A percentile compares a stretch with the other conserved stretches of the same genome.
phyloP scores from a whole-genome alignment of 2,888 invertebrate genomes.

The Rhamnusium bicolor region DNA sequence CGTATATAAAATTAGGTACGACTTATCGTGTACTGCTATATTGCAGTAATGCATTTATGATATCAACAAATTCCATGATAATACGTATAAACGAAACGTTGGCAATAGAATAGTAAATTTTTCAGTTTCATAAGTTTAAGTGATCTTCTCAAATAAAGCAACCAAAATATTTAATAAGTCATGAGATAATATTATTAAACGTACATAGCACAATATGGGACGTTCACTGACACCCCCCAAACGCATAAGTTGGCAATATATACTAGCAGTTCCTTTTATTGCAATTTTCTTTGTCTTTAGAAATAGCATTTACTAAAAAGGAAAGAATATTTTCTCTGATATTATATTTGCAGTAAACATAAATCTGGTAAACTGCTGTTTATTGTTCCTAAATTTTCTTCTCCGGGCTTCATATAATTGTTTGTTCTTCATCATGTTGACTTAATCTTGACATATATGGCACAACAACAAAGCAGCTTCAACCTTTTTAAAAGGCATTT shows the following conservation, averaged over 20 bases:
- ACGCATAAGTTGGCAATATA: slow-evolving; percentile 16
- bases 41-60: no score
- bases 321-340: slow-evolving; percentile 15
- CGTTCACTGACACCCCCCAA: slow-evolving; percentile 2
- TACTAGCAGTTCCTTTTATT: slow-evolving; percentile 38
- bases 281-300: slow-evolving; percentile 25
- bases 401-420: slow-evolving; percentile 42
- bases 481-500: slow-evolving; percentile 38
- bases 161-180: slow-evolving; percentile 3
- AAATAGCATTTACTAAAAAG: slow-evolving; percentile 12
- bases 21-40: no score
- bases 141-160: no score
- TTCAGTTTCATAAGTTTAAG: no score
- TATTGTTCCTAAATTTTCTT: slow-evolving; percentile 41
- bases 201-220: not conserved
- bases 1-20: no score
- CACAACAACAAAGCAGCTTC: slow-evolving; percentile 29
- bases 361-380: slow-evolving; percentile 41
- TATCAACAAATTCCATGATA: no score
- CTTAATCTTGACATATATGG: slow-evolving; percentile 45
- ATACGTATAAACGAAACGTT: no score
- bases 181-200: not conserved
- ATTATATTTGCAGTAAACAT: slow-evolving; percentile 42
- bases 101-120: no score
- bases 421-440: slow-evolving; percentile 45